A percentile compares a stretch with the other conserved stretches of the same genome.
Evolutionary conservation across 2,797 vertebrate species (phyloP).

Genomic region (Pseudomugil tenellus): DNA sequence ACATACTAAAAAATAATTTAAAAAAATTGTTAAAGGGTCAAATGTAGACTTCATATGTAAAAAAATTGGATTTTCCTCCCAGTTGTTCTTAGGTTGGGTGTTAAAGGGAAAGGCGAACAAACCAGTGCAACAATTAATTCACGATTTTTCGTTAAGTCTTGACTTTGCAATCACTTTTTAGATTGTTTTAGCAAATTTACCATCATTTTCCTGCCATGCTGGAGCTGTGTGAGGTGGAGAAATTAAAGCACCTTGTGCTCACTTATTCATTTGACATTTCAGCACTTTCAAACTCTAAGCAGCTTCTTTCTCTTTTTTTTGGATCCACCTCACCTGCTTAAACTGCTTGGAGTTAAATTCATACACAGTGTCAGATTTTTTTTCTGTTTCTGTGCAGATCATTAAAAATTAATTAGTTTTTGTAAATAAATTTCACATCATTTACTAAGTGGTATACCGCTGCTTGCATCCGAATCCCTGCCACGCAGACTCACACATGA

Average conservation of each 20-base stretch:
- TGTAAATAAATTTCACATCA: background rate
- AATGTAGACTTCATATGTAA: no score
- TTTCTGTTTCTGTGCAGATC: background rate
- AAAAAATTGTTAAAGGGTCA: no score
- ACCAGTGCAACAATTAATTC: background rate
- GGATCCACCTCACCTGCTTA: slow-evolving; percentile 25
- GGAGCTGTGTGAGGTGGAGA: background rate
- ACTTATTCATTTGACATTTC: slow-evolving; percentile 22
- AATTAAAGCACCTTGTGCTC: background rate
- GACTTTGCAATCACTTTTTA: background rate
- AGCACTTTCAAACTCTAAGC: slow-evolving; percentile 9
- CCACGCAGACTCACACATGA: slow-evolving; percentile 30
- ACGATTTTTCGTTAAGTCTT: background rate
- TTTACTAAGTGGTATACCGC: background rate
- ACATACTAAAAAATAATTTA: no score
- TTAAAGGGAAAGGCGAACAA: background rate
- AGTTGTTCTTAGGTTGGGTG: background rate
- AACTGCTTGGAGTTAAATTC: background rate
- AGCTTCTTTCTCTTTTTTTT: background rate
- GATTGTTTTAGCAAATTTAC: background rate
- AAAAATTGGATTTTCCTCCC: no score
- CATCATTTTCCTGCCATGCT: background rate
- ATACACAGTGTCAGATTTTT: background rate
- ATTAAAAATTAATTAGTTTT: background rate
- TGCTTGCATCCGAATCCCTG: slow-evolving; percentile 1